These are phyloP conservation scores for Probaryconus sp. DNA, from an alignment of 1,140 invertebrate species.

Conservation along the genomic window DNA sequence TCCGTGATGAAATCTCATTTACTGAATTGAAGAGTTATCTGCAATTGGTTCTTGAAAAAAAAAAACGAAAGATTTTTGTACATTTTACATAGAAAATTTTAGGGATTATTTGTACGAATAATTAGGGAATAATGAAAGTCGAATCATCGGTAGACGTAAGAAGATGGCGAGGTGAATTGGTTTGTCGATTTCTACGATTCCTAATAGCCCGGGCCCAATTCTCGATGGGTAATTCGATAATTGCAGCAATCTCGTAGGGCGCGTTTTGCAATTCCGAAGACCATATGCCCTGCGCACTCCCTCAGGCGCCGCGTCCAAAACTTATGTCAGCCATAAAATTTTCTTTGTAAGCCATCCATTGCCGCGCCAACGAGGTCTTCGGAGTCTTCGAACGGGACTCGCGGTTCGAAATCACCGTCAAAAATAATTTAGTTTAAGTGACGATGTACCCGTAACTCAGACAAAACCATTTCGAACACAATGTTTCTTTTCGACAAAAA, in stretches of 20 bases:
- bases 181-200: conserved; percentile 49
- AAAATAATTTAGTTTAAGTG: conserved; percentile 43
- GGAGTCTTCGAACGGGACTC: conserved; percentile 11
- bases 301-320: conserved; percentile 53
- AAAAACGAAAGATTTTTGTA: too few relatives aligned
- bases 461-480: background rate
- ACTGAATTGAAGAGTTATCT: too few relatives aligned
- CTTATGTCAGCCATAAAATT: conserved; percentile 67
- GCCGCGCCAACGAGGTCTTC: conserved; percentile 42
- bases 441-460: conserved; percentile 29
- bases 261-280: conserved; percentile 69
- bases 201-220: conserved; percentile 55
- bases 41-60: too few relatives aligned
- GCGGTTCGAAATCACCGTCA: conserved; percentile 29
- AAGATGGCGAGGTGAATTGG: too few relatives aligned
- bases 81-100: too few relatives aligned
- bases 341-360: conserved; percentile 59
- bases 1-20: too few relatives aligned
- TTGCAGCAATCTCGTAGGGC: conserved; percentile 67
- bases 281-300: conserved; percentile 61
- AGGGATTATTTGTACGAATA: too few relatives aligned
- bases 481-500: conserved; percentile 3
- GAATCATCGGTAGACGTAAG: too few relatives aligned
- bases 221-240: conserved; percentile 72
- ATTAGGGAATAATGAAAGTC: too few relatives aligned